A percentile compares a stretch with the other conserved stretches of the same genome.
phyloP scores from a whole-genome alignment of 2,113 vertebrate species.

The Mustela lutreola region DNA sequence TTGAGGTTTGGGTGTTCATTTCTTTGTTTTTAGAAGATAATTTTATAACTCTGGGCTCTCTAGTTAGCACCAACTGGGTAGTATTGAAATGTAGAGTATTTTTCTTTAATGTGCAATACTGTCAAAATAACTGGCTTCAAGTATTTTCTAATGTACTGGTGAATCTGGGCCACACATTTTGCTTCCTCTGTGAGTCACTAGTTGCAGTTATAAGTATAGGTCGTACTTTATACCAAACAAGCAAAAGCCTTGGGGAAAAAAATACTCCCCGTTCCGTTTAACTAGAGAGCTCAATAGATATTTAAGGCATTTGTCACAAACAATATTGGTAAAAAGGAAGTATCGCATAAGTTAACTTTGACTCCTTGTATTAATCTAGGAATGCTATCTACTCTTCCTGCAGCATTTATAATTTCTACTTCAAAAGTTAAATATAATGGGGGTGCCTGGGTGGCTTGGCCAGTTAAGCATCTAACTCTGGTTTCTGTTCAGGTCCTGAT shows the following conservation, averaged over 20 bases:
- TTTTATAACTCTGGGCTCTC: not conserved
- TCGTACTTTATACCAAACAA: not conserved
- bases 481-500: not conserved
- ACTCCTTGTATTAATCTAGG: not conserved
- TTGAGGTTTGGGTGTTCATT: not conserved
- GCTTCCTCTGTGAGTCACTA: not conserved
- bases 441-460: not conserved
- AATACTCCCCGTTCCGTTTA: not conserved
- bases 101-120: not conserved
- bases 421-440: not conserved
- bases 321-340: not conserved
- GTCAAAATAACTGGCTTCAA: not conserved
- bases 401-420: not conserved
- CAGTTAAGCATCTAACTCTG: not conserved
- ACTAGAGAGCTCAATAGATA: conserved; percentile 6
- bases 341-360: not conserved
- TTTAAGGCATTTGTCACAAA: conserved; percentile 48
- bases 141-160: not conserved
- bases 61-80: not conserved
- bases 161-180: not conserved
- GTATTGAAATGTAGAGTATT: not conserved
- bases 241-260: conserved; percentile 18
- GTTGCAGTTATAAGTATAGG: not conserved
- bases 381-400: not conserved
- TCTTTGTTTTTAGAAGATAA: not conserved